A percentile compares a stretch with the other conserved stretches of the same genome.
Evolutionary conservation across 2,113 vertebrate species (phyloP).

Genomic region (Junco hyemalis): DNA sequence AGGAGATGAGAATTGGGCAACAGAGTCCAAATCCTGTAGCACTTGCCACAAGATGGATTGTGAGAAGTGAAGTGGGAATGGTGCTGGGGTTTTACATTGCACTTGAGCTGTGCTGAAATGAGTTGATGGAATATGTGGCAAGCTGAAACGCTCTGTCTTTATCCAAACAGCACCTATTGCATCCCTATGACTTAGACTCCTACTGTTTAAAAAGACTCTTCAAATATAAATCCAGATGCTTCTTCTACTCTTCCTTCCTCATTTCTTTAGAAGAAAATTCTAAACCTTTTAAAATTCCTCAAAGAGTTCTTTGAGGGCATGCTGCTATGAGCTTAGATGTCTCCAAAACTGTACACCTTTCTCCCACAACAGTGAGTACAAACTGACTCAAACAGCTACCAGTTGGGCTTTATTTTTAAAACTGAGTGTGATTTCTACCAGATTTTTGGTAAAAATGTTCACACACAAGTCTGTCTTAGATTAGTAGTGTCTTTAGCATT

Average conservation of each 20-base stretch:
- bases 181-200: not conserved
- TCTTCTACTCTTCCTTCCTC: not conserved
- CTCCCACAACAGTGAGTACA: not conserved
- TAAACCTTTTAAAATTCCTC: not conserved
- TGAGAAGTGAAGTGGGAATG: not conserved
- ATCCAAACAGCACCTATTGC: not conserved
- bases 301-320: not conserved
- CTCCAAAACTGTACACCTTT: slow-evolving; percentile 18
- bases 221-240: not conserved
- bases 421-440: slow-evolving; percentile 1
- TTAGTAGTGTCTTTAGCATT: slow-evolving; percentile 5
- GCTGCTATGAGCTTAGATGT: not conserved
- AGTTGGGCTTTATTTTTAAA: slow-evolving; percentile 56
- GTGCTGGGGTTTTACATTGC: not conserved
- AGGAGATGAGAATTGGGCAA: not conserved
- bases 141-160: not conserved
- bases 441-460: not conserved
- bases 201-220: not conserved
- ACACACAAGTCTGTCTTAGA: not conserved
- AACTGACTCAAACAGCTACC: slow-evolving; percentile 42
- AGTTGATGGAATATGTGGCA: not conserved
- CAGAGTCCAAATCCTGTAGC: not conserved
- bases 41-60: not conserved
- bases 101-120: not conserved
- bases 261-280: not conserved